Base-by-base conservation (phyloP, 2,113 vertebrate genomes). In the Lontra canadensis region DNA sequence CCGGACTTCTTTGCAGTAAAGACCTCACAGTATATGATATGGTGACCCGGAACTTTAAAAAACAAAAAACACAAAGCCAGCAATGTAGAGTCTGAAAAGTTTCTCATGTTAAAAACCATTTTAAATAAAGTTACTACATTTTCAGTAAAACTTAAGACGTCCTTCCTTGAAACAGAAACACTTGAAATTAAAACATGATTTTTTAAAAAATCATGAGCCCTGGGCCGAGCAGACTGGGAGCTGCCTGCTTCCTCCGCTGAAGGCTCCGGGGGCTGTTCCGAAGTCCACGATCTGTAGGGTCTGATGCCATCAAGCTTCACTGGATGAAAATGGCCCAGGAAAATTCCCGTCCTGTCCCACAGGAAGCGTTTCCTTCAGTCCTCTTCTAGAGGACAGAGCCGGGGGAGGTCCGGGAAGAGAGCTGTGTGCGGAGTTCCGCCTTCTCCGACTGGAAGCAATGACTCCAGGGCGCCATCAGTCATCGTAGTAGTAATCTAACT, bases 401-500 rank as follows among this genome's bases (percentile, higher is more conserved):
- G 8, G 34, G 52, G 29, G 7, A 34, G 47, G 36, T 0, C 0
- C 0, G 1, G 3, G 23, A 44, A 26, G 7, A 23, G 73, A 79
- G 94, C 26, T 12, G 0, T 0, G 92, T 47, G 81, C 47, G 31
- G 63, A 89, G 96, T 91, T 92, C 93, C 2, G 95, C 98, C 96
- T 94, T 47, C 96, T 94, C 44, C 97, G 90, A 71, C 34, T 52
- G 61, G 23, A 39, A 71, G 57, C 13, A 55, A 4, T 26, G 73
- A 71, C 81, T 1, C 20, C 25, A 0, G 80, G 61, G 15, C 17
- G 92, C 74, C 9, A 0, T 93, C 98, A 98, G 95, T 98, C 98
- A 57, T 99, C 98, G 11, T 98, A 98, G 96, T 99, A 99, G 97
- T 99, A 99, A 98, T 99, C 99, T 97, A 99, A 83, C 97, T 99